Conservation (phyloP, 2,113 vertebrate species). For the Eidolon helvum region DNA sequence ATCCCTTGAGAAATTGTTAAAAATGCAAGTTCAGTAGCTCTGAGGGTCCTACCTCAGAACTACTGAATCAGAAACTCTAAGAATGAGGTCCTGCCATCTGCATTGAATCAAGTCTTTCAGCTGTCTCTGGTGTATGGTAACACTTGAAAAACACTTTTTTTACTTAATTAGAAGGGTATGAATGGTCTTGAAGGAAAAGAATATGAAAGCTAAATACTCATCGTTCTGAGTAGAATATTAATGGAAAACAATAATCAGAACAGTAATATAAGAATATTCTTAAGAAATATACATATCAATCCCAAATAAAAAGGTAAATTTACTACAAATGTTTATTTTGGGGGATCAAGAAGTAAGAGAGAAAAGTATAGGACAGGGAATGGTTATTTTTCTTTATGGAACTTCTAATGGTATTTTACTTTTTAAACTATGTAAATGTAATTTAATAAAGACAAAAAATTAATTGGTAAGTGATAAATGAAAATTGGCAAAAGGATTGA, state of each 20-base stretch:
- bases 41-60: not conserved
- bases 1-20: not conserved
- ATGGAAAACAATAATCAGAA: not conserved
- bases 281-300: not conserved
- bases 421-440: not conserved
- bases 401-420: not conserved
- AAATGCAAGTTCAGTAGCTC: not conserved
- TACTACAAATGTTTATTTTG: not conserved
- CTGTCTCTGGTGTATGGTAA: not conserved
- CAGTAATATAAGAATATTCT: not conserved
- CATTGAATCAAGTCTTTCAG: not conserved
- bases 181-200: not conserved
- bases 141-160: not conserved
- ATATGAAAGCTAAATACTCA: not conserved
- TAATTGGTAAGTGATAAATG: not conserved
- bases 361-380: not conserved
- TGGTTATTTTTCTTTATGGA: not conserved
- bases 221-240: not conserved
- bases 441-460: not conserved
- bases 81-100: not conserved
- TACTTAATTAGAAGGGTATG: not conserved
- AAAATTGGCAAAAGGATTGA: not conserved
- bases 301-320: not conserved
- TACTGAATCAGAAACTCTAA: not conserved
- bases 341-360: not conserved